These are phyloP conservation scores for Rousettus madagascariensis DNA, from an alignment of 2,797 vertebrate species.

Conservation along the genomic window DNA sequence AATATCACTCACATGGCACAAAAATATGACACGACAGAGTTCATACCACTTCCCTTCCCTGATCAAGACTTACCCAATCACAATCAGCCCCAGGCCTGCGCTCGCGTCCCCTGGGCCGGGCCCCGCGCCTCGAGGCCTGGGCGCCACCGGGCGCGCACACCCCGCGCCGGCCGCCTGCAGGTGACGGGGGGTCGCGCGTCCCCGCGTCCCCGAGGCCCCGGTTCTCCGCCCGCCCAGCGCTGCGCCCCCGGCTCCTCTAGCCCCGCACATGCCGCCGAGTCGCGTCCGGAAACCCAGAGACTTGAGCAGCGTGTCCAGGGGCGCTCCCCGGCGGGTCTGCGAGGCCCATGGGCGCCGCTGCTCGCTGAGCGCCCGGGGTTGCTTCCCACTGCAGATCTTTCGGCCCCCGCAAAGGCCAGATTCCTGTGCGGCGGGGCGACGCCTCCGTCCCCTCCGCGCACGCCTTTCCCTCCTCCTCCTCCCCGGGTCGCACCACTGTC, in stretches of 20 bases:
- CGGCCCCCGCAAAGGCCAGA: not conserved
- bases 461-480: not conserved
- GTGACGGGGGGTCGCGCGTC: not conserved
- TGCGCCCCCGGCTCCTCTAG: not conserved
- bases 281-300: not conserved
- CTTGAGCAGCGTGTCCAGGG: not conserved
- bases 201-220: not conserved
- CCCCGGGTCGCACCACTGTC: not conserved
- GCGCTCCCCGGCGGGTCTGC: not conserved
- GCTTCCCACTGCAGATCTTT: not conserved
- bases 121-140: not conserved
- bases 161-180: not conserved
- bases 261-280: not conserved
- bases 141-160: not conserved
- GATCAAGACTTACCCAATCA: constrained; percentile 83
- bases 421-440: not conserved
- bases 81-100: constrained; percentile 67
- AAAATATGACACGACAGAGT: not conserved
- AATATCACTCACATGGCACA: not conserved
- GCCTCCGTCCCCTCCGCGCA: not conserved
- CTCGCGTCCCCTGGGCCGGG: not conserved
- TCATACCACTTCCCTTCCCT: not conserved
- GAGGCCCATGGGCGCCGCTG: not conserved
- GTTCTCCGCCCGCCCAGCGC: constrained; percentile 5
- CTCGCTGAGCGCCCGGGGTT: rapidly evolving